phyloP scores from a whole-genome alignment of 1,140 invertebrate species.

The Listronotus oregonensis region DNA sequence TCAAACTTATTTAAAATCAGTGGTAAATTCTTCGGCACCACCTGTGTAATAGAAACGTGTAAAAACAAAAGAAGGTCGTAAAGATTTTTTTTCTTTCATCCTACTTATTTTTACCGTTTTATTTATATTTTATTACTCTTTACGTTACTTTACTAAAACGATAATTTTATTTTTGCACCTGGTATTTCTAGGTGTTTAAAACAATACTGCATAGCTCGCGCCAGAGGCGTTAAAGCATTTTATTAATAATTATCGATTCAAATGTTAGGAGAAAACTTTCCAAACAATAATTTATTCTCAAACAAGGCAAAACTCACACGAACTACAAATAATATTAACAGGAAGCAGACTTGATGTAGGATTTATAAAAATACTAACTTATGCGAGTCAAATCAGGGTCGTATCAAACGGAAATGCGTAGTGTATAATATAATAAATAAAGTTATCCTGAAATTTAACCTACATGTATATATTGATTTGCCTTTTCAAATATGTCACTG shows the following conservation, averaged over 20 bases:
- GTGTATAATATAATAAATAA: neutral
- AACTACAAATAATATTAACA: constrained; percentile 36
- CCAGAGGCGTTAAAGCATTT: constrained; percentile 22
- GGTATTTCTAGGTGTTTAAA: constrained; percentile 19
- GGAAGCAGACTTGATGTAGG: constrained; percentile 33
- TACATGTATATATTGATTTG: no score
- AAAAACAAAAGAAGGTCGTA: no score
- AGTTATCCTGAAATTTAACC: no score
- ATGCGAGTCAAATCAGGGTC: neutral
- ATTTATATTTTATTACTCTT: neutral
- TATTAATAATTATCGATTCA: constrained; percentile 37
- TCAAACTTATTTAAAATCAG: no score
- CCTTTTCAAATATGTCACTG: no score
- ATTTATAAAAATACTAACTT: constrained; percentile 21
- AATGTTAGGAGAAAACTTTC: constrained; percentile 34
- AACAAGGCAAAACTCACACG: constrained; percentile 26
- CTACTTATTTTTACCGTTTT: neutral
- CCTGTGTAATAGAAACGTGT: no score
- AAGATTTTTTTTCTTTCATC: no score
- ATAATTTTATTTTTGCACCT: constrained; percentile 15
- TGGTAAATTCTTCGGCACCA: no score
- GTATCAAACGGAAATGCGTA: neutral
- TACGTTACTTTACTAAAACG: neutral
- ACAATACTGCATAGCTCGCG: constrained; percentile 19
- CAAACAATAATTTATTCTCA: constrained; percentile 38